A percentile compares a stretch with the other conserved stretches of the same genome.
Evolutionary conservation across 2,113 vertebrate species (phyloP).

Genomic region (Xiphorhynchus elegans): DNA sequence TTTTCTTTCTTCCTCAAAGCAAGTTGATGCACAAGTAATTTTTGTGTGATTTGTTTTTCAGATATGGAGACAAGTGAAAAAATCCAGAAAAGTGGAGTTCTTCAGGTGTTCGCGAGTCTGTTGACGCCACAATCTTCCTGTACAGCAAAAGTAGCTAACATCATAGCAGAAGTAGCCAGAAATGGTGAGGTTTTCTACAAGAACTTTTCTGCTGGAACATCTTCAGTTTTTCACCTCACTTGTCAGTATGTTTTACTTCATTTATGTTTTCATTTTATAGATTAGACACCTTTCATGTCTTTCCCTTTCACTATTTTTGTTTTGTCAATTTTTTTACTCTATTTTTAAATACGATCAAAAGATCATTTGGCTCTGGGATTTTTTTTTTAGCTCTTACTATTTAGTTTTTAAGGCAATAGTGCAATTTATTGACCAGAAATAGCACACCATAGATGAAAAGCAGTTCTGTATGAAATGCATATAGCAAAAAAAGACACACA

Average conservation of each 20-base stretch:
- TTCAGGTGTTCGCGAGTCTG: constrained; percentile 85
- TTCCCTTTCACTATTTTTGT: constrained; percentile 38
- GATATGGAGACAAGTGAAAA: constrained; percentile 93
- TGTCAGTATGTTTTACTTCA: constrained; percentile 82
- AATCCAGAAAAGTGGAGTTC: constrained; percentile 91
- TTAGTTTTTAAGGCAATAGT: neutral
- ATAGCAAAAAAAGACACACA: neutral
- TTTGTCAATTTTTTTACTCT: constrained; percentile 37
- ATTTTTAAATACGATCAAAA: neutral
- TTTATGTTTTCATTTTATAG: constrained; percentile 81
- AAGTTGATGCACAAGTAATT: constrained; percentile 18
- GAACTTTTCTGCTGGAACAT: constrained; percentile 81
- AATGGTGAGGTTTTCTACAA: constrained; percentile 90
- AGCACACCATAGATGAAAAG: neutral
- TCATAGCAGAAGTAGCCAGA: constrained; percentile 98
- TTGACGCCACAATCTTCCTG: constrained; percentile 87
- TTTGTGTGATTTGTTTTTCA: constrained; percentile 73
- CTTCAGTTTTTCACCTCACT: constrained; percentile 81
- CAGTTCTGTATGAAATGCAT: neutral
- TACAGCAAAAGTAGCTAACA: constrained; percentile 94
- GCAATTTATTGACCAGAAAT: neutral
- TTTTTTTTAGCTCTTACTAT: neutral
- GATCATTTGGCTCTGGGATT: neutral
- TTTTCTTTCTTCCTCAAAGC: neutral
- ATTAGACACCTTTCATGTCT: constrained; percentile 58